phyloP scores from a whole-genome alignment of 2,797 vertebrate genomes.

The Lepilemur septentrionalis region DNA sequence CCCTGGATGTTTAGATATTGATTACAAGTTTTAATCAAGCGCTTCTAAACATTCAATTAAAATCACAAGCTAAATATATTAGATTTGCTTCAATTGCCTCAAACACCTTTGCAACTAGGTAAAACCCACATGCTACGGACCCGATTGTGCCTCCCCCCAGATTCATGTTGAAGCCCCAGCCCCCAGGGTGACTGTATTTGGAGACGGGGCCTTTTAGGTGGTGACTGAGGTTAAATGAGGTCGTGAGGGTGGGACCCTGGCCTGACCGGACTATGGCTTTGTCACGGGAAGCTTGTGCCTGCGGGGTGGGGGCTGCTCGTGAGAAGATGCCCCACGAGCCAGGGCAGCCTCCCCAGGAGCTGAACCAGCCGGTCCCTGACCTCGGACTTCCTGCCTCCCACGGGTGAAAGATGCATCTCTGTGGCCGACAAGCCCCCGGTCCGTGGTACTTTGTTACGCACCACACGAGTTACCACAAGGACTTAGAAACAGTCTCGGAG shows the following conservation, averaged over 20 bases:
- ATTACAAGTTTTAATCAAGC: constrained; percentile 43
- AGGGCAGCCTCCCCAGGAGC: neutral
- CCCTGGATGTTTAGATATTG: constrained; percentile 32
- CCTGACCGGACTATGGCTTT: neutral
- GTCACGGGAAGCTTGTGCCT: neutral
- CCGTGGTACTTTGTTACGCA: neutral
- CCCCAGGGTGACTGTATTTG: neutral
- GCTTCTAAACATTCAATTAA: constrained; percentile 15
- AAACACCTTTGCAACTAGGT: rapidly evolving
- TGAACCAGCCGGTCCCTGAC: rapidly evolving
- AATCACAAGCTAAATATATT: neutral
- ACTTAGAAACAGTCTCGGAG: neutral
- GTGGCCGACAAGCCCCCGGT: neutral
- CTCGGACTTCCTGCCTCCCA: neutral
- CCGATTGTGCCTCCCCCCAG: neutral
- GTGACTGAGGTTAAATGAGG: no score
- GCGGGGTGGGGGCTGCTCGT: no score
- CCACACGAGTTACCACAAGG: neutral
- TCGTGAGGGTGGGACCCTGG: neutral
- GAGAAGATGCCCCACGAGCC: neutral
- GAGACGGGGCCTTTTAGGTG: neutral
- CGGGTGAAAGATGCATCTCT: neutral
- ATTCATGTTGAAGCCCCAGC: neutral
- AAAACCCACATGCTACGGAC: neutral
- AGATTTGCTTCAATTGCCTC: neutral